phyloP scores from a whole-genome alignment of 2,797 vertebrate species.

The Podarcis siculus region DNA sequence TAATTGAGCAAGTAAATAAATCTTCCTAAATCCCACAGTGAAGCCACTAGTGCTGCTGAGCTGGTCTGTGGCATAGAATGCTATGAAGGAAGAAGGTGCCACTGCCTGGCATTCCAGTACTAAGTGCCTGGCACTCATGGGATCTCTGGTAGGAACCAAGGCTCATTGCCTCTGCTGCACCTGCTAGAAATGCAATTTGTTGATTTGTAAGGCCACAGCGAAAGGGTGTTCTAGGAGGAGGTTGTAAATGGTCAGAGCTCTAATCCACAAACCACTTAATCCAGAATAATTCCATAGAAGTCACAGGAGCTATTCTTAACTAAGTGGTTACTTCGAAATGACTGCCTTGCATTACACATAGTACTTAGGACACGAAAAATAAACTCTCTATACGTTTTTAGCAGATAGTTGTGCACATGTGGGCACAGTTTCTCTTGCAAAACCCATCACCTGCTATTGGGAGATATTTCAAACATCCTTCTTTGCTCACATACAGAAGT shows the following conservation, averaged over 20 bases:
- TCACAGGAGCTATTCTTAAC: constrained; percentile 1
- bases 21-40: neutral
- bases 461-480: neutral
- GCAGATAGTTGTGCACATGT: neutral
- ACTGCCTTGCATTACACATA: neutral
- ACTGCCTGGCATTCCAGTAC: neutral
- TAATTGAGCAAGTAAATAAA: neutral
- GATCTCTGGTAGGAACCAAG: neutral
- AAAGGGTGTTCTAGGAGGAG: neutral
- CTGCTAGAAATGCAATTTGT: neutral
- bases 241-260: neutral
- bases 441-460: neutral
- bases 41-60: neutral
- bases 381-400: neutral
- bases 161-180: neutral
- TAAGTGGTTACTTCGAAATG: neutral
- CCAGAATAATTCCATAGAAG: neutral
- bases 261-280: constrained; percentile 8
- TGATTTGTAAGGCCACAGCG: neutral
- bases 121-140: neutral
- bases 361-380: neutral
- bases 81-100: neutral
- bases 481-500: neutral
- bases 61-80: neutral
- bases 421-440: neutral